Conservation (phyloP, 2,888 invertebrate species). For the Ariolimax columbianus region DNA sequence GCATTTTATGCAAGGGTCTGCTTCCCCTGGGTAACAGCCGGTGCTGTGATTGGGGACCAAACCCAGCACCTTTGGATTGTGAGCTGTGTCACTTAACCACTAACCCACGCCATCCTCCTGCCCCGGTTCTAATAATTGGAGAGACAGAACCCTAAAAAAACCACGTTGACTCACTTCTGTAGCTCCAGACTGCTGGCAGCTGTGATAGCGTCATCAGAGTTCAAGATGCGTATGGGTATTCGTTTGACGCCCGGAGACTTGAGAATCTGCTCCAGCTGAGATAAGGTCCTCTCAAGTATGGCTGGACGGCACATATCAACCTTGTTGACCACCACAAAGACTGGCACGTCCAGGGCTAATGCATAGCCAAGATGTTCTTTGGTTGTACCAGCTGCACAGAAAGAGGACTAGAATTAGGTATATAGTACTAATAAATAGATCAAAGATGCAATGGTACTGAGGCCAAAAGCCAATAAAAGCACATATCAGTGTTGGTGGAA, state of each 20-base stretch:
- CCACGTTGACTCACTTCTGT: constrained; percentile 21
- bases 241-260: constrained; percentile 84
- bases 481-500: too few relatives aligned
- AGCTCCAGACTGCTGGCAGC: constrained; percentile 84
- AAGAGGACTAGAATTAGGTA: background rate
- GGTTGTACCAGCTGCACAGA: constrained; percentile 82
- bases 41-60: too few relatives aligned
- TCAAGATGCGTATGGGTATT: constrained; percentile 84
- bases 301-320: constrained; percentile 86
- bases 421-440: background rate
- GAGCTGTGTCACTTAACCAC: too few relatives aligned
- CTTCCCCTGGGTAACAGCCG: too few relatives aligned
- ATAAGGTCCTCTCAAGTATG: constrained; percentile 79
- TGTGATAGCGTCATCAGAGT: constrained; percentile 86
- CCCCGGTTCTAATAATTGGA: background rate
- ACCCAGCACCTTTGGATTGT: too few relatives aligned
- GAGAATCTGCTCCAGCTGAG: constrained; percentile 82
- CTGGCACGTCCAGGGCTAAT: constrained; percentile 84
- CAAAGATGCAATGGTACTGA: too few relatives aligned
- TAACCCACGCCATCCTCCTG: too few relatives aligned
- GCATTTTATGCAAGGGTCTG: too few relatives aligned
- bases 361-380: constrained; percentile 92
- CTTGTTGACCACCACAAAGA: constrained; percentile 96
- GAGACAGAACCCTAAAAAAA: background rate
- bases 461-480: too few relatives aligned